These are phyloP conservation scores for Montipora cactus DNA, from an alignment of 64 coral and sea anemone species.

Conservation along the genomic window DNA sequence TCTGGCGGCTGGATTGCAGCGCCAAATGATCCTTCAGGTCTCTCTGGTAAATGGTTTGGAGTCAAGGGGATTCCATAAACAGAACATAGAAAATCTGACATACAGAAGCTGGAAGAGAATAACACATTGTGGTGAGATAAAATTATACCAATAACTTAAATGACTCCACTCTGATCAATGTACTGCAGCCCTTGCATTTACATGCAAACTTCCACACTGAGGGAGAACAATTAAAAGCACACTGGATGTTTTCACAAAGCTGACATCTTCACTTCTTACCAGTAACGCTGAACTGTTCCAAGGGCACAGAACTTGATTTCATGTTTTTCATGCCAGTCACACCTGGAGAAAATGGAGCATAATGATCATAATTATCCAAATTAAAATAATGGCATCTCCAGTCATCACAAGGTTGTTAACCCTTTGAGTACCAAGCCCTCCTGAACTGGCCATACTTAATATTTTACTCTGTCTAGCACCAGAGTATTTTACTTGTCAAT, in stretches of 20 bases:
- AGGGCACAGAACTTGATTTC: conserved; percentile 91
- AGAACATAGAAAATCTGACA: conserved; percentile 95
- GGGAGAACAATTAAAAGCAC: neutral
- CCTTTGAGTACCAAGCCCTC: too few relatives aligned
- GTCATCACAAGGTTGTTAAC: too few relatives aligned
- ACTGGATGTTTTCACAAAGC: neutral
- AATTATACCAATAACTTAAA: too few relatives aligned
- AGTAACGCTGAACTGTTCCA: conserved; percentile 85
- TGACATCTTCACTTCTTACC: conserved; percentile 17
- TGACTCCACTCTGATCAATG: neutral
- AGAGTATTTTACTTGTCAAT: too few relatives aligned
- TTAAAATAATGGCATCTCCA: too few relatives aligned
- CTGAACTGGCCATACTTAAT: too few relatives aligned
- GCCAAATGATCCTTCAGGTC: conserved; percentile 86
- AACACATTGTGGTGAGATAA: neutral
- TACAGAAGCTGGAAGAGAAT: conserved; percentile 79
- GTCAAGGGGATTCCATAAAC: conserved; percentile 78
- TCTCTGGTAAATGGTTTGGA: conserved; percentile 88
- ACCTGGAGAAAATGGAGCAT: conserved; percentile 42
- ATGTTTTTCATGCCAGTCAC: conserved; percentile 91
- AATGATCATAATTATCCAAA: too few relatives aligned
- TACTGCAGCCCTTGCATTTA: neutral
- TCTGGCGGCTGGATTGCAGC: conserved; percentile 59
- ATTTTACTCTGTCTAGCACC: too few relatives aligned
- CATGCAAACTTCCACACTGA: too few relatives aligned